phyloP scores from a whole-genome alignment of 2,113 vertebrate genomes.

The Silurus meridionalis region DNA sequence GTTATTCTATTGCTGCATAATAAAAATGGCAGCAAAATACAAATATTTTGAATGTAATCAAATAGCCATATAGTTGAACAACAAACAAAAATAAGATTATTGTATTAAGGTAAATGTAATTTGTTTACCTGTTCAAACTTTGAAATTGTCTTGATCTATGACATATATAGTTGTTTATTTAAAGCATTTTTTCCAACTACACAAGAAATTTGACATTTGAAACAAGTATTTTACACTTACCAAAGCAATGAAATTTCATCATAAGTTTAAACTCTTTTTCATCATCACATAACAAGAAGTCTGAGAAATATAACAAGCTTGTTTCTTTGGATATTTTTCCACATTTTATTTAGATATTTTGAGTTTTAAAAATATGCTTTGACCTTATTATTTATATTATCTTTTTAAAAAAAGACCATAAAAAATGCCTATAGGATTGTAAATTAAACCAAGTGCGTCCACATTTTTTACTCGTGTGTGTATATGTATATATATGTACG shows the following conservation, averaged over 20 bases:
- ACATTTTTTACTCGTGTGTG: neutral
- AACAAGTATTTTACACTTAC: neutral
- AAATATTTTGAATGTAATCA: neutral
- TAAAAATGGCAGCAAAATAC: neutral
- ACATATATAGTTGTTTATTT: neutral
- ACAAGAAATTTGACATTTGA: neutral
- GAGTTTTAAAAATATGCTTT: neutral
- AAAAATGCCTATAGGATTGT: neutral
- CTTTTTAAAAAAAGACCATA: neutral
- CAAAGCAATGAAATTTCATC: neutral
- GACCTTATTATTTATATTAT: neutral
- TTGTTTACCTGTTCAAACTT: neutral
- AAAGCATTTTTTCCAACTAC: neutral
- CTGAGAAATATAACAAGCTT: neutral
- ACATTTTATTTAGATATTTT: neutral
- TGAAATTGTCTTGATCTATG: neutral
- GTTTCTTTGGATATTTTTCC: neutral
- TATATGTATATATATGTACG: neutral
- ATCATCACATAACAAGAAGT: neutral
- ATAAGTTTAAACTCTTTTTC: neutral
- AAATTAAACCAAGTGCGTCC: neutral
- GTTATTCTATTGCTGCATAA: neutral
- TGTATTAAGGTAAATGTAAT: neutral
- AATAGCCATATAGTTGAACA: neutral
- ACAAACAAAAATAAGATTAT: neutral